Evolutionary conservation across 2,888 invertebrate species (phyloP).

Genomic region (Camponotus fellah): DNA sequence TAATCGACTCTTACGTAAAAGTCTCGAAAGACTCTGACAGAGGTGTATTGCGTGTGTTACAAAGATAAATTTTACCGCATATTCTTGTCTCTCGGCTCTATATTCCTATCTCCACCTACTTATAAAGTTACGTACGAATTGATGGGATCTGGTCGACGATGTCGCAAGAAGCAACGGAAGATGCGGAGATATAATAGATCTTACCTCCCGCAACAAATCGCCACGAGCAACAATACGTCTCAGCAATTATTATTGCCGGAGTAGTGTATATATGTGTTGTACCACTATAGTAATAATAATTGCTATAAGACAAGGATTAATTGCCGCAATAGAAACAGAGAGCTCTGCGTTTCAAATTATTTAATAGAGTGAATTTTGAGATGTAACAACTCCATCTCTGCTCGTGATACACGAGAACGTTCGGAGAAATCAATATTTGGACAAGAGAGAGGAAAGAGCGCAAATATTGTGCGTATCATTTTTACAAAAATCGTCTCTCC

Average conservation of each 20-base stretch:
- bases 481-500: background rate
- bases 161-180: background rate
- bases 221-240: background rate
- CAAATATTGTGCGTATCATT: background rate
- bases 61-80: slow-evolving; percentile 29
- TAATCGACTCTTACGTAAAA: slow-evolving; percentile 32
- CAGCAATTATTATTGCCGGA: slow-evolving; percentile 49
- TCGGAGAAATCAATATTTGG: background rate
- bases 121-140: background rate
- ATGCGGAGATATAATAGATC: background rate
- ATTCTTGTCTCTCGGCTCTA: background rate
- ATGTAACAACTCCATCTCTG: background rate
- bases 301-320: slow-evolving; percentile 23
- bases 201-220: slow-evolving; percentile 20
- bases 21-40: slow-evolving; percentile 7
- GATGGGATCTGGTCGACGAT: slow-evolving; percentile 2
- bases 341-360: background rate
- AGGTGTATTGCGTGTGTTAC: slow-evolving; percentile 2
- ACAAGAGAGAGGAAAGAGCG: too few relatives aligned
- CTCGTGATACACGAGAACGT: background rate
- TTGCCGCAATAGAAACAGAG: background rate
- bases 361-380: slow-evolving; percentile 3
- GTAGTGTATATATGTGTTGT: background rate
- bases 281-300: background rate
- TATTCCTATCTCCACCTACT: background rate